Base-by-base conservation (phyloP, 2,797 vertebrate species). In the Scarus forsteni region DNA sequence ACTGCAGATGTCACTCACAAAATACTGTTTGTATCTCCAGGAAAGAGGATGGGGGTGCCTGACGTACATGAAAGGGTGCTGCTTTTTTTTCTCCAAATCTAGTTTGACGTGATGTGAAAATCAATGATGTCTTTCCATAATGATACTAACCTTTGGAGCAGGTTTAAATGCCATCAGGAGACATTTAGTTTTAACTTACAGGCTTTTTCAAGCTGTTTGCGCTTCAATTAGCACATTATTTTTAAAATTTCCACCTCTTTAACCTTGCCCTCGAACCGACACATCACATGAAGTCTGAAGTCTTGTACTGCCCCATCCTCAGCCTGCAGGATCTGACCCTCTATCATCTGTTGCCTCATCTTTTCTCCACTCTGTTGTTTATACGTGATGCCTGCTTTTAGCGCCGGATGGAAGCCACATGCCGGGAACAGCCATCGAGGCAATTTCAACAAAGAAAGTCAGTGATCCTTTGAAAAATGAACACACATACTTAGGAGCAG, bases 381-480 rank as follows among this genome's bases (percentile, higher is more conserved):
- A 49, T 89, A 80, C 81, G 63, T 77, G 77, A 84, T 80, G 60
- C 70, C 70, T 55, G 63, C 61, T 57, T 63, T 48, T 48, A 66
- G 50, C 1, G 45, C 81, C n/a, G 27, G 66, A 78, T 84, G 85
- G 73, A 84, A 76, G 52, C 64, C 53, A 52, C 54, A 60, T 12
- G 10, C 62, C 12, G 67, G 57, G 60, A 82, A 67, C 52, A 14
- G 73, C 43, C 60, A 75, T 77, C 12, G 63, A 79, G 84, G 80
- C 72, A 70, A 79, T 87, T 87, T 74, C 56, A 66, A 79, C 83
- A 89, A 85, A 88, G 77, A 80, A 80, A 85, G 66, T 66, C 70
- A 79, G 62, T 74, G 71, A 79, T 84, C 70, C 68, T 85, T 84
- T 89, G 76, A 84, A 80, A 90, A 84, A 83, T 64, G 69, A 86